These are phyloP conservation scores for Prinia subflava DNA, from an alignment of 2,113 vertebrate genomes.

Conservation along the genomic window DNA sequence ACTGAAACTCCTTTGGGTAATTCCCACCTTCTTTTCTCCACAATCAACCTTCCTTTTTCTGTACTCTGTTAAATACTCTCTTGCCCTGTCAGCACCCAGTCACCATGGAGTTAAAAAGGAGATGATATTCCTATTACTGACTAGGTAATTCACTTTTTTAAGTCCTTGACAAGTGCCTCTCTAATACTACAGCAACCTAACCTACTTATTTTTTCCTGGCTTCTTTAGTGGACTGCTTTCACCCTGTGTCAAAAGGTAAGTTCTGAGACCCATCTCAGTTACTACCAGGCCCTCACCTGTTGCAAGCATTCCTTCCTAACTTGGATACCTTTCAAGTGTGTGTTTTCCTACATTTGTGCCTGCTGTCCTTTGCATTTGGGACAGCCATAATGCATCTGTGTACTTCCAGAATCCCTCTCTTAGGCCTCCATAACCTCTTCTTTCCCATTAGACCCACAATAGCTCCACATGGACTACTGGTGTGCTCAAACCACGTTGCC, in stretches of 20 bases:
- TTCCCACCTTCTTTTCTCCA: neutral
- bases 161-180: neutral
- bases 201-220: neutral
- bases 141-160: neutral
- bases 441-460: neutral
- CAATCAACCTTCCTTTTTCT: neutral
- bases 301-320: neutral
- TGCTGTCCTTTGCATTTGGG: neutral
- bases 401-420: neutral
- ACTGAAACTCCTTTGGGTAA: neutral
- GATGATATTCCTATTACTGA: neutral
- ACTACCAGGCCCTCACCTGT: neutral
- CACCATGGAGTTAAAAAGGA: neutral
- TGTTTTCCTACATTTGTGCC: neutral
- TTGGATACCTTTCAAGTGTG: neutral
- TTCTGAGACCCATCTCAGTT: neutral
- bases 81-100: neutral
- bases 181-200: neutral
- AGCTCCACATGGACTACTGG: neutral
- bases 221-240: neutral
- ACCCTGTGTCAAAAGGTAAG: neutral
- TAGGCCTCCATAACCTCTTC: neutral
- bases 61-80: neutral
- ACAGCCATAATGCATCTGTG: neutral
- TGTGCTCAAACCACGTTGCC: neutral